phyloP scores from a whole-genome alignment of 2,113 vertebrate genomes.

The Balaeniceps rex region DNA sequence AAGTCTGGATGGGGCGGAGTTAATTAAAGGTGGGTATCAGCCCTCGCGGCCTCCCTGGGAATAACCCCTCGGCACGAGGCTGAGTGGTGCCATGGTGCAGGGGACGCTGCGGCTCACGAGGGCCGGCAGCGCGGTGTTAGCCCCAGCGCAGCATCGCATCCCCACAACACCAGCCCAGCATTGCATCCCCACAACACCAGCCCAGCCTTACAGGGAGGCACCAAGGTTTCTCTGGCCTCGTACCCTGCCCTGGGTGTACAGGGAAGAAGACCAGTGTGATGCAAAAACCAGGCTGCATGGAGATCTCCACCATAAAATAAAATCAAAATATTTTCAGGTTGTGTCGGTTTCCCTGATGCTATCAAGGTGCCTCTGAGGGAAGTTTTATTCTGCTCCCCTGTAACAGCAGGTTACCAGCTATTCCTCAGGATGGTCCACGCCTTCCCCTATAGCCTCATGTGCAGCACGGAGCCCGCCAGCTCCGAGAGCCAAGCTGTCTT shows the following conservation, averaged over 20 bases:
- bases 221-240: neutral
- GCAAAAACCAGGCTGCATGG: neutral
- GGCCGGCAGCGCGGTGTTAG: no score
- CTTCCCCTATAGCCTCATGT: neutral
- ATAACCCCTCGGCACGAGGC: neutral
- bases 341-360: neutral
- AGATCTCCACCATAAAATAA: neutral
- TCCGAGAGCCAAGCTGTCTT: neutral
- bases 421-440: neutral
- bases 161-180: neutral
- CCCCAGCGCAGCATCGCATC: accelerated
- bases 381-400: neutral
- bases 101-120: neutral
- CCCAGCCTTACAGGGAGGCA: neutral
- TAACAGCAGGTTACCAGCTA: neutral
- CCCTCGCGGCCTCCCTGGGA: neutral
- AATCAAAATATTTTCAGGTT: neutral
- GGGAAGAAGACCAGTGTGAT: neutral
- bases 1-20: neutral
- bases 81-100: neutral
- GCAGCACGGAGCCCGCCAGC: accelerated
- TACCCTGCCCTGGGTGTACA: no score
- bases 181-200: neutral
- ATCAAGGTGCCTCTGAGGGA: neutral
- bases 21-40: neutral